Evolutionary conservation across 1,140 invertebrate genomes (phyloP), one percentile per base, ranked within the genome.

Genomic region (Drosophila suzukii): DNA sequence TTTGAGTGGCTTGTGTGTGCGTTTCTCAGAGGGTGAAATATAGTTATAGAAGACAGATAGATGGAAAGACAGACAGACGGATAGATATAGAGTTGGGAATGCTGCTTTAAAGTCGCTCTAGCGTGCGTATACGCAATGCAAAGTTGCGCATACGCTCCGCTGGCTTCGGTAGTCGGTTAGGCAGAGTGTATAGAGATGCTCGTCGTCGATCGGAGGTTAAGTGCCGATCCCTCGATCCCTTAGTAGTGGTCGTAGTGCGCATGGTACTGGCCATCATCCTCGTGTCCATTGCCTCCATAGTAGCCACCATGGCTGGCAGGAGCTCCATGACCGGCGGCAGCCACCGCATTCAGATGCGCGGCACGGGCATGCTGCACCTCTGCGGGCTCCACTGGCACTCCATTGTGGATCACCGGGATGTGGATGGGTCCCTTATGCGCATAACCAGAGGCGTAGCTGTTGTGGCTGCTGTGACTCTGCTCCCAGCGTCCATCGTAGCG

Each of bases 351-450:
- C 59, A 94, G 81, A 81, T 95, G 94, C 13, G 93, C 93, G n/a
- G 94, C 93, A 75, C 94, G 94, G 11, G 94, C 94, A 60, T 93
- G 93, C 54, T 94, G 93, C 4, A 95, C 94, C 88, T 94, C 94
- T 4, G 93, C 93, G 15, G 94, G 94, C 78, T 95, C 94, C 0
- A 94, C 93, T 11, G 94, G 94, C 10, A 93, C 93, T 24, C 94
- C 94, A 59, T 94, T 93, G 57, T 93, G 93, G 59, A 93, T 93
- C 34, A 93, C 86, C 6, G 93, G 93, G 61, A 93, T 91, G 66
- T 93, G 92, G 15, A 91, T 91, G 13, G 93, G 93, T 38, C 93
- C 93, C 59, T 89, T 84, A 49, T 93, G 84, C 67, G 90, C 92
- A 15, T 90, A 79, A 24, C 80, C 78, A 46, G 75, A 75, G 47